Percentiles rank a stretch among this genome's conserved stretches.
phyloP scores from a whole-genome alignment of 2,888 invertebrate species.

The Bibio marci region DNA sequence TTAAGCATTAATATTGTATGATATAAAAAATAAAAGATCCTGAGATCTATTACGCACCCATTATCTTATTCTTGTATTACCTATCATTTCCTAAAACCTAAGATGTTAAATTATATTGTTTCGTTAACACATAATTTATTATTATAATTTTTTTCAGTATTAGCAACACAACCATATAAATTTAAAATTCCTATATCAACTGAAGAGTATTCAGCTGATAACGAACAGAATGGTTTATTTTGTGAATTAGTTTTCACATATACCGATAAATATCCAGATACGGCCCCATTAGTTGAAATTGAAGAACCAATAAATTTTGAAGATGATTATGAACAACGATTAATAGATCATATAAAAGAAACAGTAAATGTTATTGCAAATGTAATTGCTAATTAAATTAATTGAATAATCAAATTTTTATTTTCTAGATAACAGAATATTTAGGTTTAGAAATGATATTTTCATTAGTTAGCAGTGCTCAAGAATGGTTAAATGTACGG shows the following conservation, averaged over 20 bases:
- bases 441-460: slow-evolving; percentile 97
- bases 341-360: slow-evolving; percentile 47
- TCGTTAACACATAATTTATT: no score
- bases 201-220: slow-evolving; percentile 45
- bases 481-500: slow-evolving; percentile 79
- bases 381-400: no score
- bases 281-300: slow-evolving; percentile 62
- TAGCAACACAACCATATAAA: slow-evolving; percentile 53
- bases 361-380: slow-evolving; percentile 35
- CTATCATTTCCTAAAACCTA: no score
- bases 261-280: slow-evolving; percentile 78
- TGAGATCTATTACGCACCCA: no score
- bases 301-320: slow-evolving; percentile 61
- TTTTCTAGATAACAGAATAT: slow-evolving; percentile 58
- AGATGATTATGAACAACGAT: slow-evolving; percentile 42
- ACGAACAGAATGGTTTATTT: slow-evolving; percentile 47
- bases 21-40: no score
- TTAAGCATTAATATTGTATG: no score
- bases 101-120: no score
- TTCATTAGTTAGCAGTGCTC: slow-evolving; percentile 80
- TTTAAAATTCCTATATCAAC: slow-evolving; percentile 73
- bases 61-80: no score
- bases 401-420: no score
- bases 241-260: slow-evolving; percentile 71
- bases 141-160: slow-evolving; percentile 39